phyloP scores from a whole-genome alignment of 1,140 invertebrate species.

The Cardiocondyla obscurior region DNA sequence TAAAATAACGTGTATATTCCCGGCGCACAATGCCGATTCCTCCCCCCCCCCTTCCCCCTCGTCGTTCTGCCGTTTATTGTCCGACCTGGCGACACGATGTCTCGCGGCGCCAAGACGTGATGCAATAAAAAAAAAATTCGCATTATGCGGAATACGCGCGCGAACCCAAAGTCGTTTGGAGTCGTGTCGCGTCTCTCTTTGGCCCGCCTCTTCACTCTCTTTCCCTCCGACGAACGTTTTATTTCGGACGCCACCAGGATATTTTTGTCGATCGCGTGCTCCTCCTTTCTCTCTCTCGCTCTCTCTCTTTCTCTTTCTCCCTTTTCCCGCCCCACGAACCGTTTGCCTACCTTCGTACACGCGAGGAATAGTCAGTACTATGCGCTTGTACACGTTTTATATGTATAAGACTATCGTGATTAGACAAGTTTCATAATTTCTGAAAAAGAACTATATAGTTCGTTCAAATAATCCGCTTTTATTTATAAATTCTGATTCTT shows the following conservation, averaged over 20 bases:
- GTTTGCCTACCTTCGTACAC: background rate
- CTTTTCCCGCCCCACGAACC: background rate
- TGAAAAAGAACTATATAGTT: background rate
- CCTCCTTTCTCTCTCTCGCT: background rate
- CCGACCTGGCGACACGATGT: conserved; percentile 16
- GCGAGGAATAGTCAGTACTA: background rate
- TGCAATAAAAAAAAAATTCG: conserved; percentile 23
- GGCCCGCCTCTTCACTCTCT: background rate
- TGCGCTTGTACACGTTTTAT: background rate
- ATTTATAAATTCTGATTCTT: background rate
- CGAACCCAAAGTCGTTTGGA: background rate
- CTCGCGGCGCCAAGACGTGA: background rate
- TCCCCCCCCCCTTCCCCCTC: too few relatives aligned
- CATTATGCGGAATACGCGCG: background rate
- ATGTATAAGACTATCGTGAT: background rate
- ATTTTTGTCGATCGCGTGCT: conserved; percentile 28
- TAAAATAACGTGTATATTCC: conserved; percentile 10
- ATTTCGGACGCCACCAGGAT: conserved; percentile 29
- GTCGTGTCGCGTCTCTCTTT: background rate
- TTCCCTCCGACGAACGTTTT: conserved; percentile 15
- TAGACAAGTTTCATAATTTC: background rate
- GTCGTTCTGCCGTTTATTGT: background rate
- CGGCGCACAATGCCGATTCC: background rate
- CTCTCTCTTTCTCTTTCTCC: conserved; percentile 1
- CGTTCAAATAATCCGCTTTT: background rate